A percentile compares a stretch with the other conserved stretches of the same genome.
These are phyloP conservation scores for Monodelphis domestica DNA, from an alignment of 2,797 vertebrate species.

Conservation along the genomic window DNA sequence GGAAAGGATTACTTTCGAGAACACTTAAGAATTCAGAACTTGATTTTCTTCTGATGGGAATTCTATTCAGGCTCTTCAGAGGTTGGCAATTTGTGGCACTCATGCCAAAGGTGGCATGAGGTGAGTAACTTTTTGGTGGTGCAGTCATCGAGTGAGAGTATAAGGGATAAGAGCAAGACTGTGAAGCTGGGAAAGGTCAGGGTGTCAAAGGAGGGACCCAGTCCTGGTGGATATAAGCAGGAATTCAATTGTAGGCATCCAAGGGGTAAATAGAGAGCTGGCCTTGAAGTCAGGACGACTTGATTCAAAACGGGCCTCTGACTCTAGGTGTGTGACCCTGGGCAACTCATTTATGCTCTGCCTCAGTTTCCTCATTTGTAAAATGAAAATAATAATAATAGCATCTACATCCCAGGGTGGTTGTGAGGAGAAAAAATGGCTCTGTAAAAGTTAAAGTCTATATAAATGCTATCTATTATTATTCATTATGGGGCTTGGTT, in stretches of 20 bases:
- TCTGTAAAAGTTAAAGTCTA: not conserved
- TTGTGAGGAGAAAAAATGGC: not conserved
- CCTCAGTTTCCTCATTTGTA: not conserved
- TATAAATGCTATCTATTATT: not conserved
- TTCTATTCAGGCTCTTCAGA: not conserved
- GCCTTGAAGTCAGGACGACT: not conserved
- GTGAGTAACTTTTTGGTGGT: not conserved
- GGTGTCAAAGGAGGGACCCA: not conserved
- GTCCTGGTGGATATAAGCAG: not conserved
- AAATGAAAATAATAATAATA: not conserved
- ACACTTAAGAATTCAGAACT: not conserved
- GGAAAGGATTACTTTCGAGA: conserved; percentile 3
- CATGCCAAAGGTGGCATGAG: not conserved
- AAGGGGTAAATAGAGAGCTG: not conserved
- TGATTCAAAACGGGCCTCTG: not conserved
- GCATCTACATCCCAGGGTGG: not conserved
- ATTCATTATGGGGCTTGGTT: not conserved
- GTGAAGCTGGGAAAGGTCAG: not conserved
- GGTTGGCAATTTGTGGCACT: not conserved
- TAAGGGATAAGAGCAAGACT: not conserved
- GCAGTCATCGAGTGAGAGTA: not conserved
- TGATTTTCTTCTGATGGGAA: not conserved
- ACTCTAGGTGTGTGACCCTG: not conserved
- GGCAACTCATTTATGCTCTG: not conserved
- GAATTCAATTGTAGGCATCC: not conserved